These are phyloP conservation scores for Aspidiotus destructor DNA, from an alignment of 2,888 invertebrate genomes.

Conservation along the genomic window DNA sequence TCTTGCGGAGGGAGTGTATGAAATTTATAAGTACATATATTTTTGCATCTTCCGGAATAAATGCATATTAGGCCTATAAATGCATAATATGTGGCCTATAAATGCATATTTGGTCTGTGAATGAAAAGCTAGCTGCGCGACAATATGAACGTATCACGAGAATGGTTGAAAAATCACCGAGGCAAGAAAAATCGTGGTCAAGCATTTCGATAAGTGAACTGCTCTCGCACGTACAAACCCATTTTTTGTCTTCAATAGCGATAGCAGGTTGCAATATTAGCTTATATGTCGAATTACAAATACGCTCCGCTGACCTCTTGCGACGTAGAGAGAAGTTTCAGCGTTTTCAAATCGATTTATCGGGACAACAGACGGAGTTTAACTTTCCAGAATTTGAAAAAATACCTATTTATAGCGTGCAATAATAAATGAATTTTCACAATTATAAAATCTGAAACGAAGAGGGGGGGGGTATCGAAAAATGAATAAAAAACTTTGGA, in stretches of 20 bases:
- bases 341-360: neutral
- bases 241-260: no score
- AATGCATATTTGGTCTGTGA: no score
- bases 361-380: neutral
- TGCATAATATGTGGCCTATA: no score
- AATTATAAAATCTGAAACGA: neutral
- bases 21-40: no score
- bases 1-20: neutral
- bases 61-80: neutral
- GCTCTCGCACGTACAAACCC: no score
- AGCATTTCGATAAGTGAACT: no score
- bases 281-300: neutral
- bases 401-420: neutral
- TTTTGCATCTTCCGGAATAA: neutral
- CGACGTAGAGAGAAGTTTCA: constrained; percentile 10
- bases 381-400: neutral
- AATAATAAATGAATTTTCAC: neutral
- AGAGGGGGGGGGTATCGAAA: no score
- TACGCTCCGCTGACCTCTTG: neutral
- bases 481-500: neutral
- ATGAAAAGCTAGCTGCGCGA: no score
- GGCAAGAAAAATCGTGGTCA: no score
- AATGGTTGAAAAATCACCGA: no score
- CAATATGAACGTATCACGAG: no score
- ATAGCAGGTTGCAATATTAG: no score